Conservation (phyloP, 2,888 invertebrate species). For the Cremastinae sp. region DNA sequence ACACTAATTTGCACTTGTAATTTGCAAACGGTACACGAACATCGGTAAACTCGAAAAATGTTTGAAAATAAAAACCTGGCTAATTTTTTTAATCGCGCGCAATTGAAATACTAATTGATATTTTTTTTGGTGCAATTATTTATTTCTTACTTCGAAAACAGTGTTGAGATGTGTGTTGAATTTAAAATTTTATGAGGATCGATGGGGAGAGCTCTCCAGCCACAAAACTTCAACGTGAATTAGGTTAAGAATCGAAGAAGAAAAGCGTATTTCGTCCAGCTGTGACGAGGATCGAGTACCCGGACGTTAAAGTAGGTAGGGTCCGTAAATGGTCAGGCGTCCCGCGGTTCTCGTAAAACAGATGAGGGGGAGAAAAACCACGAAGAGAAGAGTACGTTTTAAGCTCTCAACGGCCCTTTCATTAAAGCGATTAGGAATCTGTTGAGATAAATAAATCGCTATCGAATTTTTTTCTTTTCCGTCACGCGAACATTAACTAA, state of each 20-base stretch:
- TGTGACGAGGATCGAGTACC: constrained; percentile 37
- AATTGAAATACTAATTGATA: too few relatives aligned
- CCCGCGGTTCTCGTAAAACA: constrained; percentile 40
- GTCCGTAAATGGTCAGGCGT: constrained; percentile 47
- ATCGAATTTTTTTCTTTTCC: constrained; percentile 28
- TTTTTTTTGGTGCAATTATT: too few relatives aligned
- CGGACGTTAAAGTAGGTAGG: constrained; percentile 30
- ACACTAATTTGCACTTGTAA: neutral
- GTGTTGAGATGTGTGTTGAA: neutral
- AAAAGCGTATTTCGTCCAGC: constrained; percentile 26
- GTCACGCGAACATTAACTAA: neutral
- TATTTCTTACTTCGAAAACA: neutral
- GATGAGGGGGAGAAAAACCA: neutral
- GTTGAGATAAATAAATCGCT: constrained; percentile 40
- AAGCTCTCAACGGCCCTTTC: constrained; percentile 7
- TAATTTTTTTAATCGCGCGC: too few relatives aligned
- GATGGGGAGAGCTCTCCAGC: too few relatives aligned
- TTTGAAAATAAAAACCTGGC: too few relatives aligned
- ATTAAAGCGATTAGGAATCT: constrained; percentile 53
- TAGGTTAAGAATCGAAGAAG: neutral
- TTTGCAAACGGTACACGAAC: constrained; percentile 11
- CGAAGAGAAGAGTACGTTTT: constrained; percentile 17
- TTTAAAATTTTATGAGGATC: too few relatives aligned
- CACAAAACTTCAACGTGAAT: too few relatives aligned
- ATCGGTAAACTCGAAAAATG: too few relatives aligned